Evolutionary conservation across 2,797 vertebrate genomes (phyloP), one percentile per base, ranked within the genome.

Genomic region (Parambassis ranga): DNA sequence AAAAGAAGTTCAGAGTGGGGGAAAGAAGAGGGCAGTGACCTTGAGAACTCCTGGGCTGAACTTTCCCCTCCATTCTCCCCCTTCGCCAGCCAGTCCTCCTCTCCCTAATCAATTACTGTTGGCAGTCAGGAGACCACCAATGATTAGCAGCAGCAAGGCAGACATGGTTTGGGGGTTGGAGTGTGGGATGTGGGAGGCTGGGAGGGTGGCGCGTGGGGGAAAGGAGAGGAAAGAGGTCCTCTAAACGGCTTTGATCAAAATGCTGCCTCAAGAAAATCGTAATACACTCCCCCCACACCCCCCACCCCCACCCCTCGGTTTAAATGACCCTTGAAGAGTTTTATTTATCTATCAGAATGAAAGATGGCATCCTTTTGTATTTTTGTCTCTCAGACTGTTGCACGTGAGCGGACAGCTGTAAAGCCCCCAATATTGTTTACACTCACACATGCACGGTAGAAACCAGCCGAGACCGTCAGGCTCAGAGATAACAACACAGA

Each of bases 91-190:
- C 66, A 76, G 83, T 60, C 75, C 83, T 82, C 49, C 63, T 76
- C 79, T 90, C 89, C 74, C 89, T 90, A 92, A 92, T 92, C 90
- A 93, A 92, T 93, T 92, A 92, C 81, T 76, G 81, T 90, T 90
- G 87, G 89, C 85, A 88, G 88, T 88, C 85, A 89, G 84, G 81
- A 89, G 91, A 92, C 92, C 91, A 93, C 91, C 92, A 90, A 78
- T 87, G 91, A 90, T 87, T 87, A 88, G 83, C 83, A 82, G 75
- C 85, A 87, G 87, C 65, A 76, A 81, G 77, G 80, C 82, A 81
- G 82, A 84, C 75, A 23, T 71, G 82, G 80, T 82, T 84, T 39
- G 53, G 80, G 67, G 77, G 84, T 55, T 53, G 58, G 58, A 48
- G 61, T 63, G 65, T 58, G 61, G 62, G 72, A 61, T 62, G 76